Evolutionary conservation across 2,113 vertebrate genomes (phyloP).

Genomic region (Bubo blakistoni): DNA sequence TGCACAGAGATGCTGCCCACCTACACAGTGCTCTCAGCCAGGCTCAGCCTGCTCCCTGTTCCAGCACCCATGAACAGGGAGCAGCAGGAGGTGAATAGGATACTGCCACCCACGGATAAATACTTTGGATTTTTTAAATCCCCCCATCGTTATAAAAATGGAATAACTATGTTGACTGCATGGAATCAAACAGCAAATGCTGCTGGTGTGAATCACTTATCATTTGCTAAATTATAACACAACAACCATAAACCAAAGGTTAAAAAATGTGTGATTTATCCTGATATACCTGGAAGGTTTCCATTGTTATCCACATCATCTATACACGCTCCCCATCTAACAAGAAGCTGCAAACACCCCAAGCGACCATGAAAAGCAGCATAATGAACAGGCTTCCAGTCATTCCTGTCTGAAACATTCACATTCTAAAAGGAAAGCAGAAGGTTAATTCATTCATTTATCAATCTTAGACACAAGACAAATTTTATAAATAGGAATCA

Average conservation of each 20-base stretch:
- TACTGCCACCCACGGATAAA: neutral
- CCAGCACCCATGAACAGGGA: neutral
- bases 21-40: neutral
- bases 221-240: neutral
- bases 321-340: slow-evolving; percentile 73
- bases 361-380: slow-evolving; percentile 82
- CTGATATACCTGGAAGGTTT: slow-evolving; percentile 77
- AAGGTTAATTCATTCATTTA: slow-evolving; percentile 10
- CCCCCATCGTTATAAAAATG: neutral
- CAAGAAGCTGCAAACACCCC: slow-evolving; percentile 80
- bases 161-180: neutral
- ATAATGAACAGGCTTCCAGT: slow-evolving; percentile 79
- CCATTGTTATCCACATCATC: slow-evolving; percentile 77
- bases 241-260: neutral
- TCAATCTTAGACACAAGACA: neutral
- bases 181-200: neutral
- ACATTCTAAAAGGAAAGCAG: slow-evolving; percentile 68
- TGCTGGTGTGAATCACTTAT: neutral
- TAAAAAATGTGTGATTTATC: neutral
- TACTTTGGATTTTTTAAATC: neutral
- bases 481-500: neutral
- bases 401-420: slow-evolving; percentile 68
- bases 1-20: neutral
- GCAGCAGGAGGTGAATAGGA: neutral
- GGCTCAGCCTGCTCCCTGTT: neutral